These are phyloP conservation scores for Eunapius fragilis DNA, from an alignment of 37 sponge, comb jelly and placozoan genomes.

Conservation along the genomic window DNA sequence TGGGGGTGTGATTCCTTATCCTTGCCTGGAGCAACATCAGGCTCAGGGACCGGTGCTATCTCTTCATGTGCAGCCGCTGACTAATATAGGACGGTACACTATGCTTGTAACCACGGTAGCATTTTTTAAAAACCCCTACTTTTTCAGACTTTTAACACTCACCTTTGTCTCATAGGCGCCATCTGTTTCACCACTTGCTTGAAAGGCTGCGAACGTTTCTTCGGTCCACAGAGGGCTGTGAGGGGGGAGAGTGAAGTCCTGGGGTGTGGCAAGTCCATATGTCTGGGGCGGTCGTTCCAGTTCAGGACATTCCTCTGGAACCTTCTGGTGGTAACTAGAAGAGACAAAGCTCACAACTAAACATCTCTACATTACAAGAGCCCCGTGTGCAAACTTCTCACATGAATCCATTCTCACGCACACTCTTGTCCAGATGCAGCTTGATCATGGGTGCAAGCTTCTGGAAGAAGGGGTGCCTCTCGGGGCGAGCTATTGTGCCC, in stretches of 20 bases:
- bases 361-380: background rate
- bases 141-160: too few species aligned
- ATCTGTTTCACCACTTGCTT: constrained; percentile 44
- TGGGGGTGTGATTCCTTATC: constrained; percentile 58
- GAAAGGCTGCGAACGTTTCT: constrained; percentile 80
- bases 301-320: constrained; percentile 88
- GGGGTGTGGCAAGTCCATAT: constrained; percentile 92
- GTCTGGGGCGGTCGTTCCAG: constrained; percentile 81
- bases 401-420: constrained; percentile 98
- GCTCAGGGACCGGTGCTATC: constrained; percentile 90
- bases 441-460: constrained; percentile 89
- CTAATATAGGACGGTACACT: constrained; percentile 16
- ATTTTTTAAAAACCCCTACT: too few species aligned
- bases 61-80: constrained; percentile 73
- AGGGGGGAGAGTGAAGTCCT: constrained; percentile 89
- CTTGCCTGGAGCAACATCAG: constrained; percentile 84
- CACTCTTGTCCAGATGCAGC: constrained; percentile 84
- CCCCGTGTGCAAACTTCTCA: constrained; percentile 14
- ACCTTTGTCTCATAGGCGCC: constrained; percentile 66
- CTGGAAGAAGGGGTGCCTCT: constrained; percentile 96
- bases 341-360: background rate
- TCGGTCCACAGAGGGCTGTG: constrained; percentile 94
- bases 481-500: constrained; percentile 87
- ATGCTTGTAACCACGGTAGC: background rate
- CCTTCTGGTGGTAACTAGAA: constrained; percentile 93